Evolutionary conservation across 2,113 vertebrate species (phyloP), one percentile per base, ranked within the genome.

Genomic region (Castor canadensis): DNA sequence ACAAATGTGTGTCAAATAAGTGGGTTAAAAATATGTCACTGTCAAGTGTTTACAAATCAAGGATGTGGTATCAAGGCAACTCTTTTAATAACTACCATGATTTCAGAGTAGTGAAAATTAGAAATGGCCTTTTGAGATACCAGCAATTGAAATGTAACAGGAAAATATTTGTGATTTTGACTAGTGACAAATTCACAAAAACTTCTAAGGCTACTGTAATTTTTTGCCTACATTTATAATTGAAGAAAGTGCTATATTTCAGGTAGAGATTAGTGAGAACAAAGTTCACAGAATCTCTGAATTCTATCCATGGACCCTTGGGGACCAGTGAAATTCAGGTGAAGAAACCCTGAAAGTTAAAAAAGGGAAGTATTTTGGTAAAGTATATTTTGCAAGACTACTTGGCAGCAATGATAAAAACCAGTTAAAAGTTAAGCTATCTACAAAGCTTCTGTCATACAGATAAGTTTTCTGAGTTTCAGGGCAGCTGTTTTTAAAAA

Each of bases 391-490:
- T 19, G 19, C 87, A 94, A 97, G 67, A 83, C 28, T 91, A 82
- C 9, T 79, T 97, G 96, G 95, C 95, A 96, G 28, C 87, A 96
- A 86, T 9, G 20, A 94, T 49, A 96, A 52, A 96, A 94, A 32
- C 45, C 40, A 85, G 95, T 97, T 95, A 97, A 94, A 96, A 93
- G 73, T 85, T 94, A 91, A 96, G 66, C 82, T 71, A 72, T 40
- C 81, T 91, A 83, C 8, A 93, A 94, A 89, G 71, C 62, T 93
- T 89, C 40, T 93, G 30, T 56, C 35, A 85, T 40, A 77, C 15
- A 90, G 32, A 71, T 69, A 91, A 92, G 12, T 3, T 60, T 71
- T 85, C 43, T 73, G 24, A 87, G 45, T 86, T 88, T 95, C 40
- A 91, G 16, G 94, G 38, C 1, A 77, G 32, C 2, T 89, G 19